Evolutionary conservation across 1,140 invertebrate genomes (phyloP).

Genomic region (Belonocnema kinseyi): DNA sequence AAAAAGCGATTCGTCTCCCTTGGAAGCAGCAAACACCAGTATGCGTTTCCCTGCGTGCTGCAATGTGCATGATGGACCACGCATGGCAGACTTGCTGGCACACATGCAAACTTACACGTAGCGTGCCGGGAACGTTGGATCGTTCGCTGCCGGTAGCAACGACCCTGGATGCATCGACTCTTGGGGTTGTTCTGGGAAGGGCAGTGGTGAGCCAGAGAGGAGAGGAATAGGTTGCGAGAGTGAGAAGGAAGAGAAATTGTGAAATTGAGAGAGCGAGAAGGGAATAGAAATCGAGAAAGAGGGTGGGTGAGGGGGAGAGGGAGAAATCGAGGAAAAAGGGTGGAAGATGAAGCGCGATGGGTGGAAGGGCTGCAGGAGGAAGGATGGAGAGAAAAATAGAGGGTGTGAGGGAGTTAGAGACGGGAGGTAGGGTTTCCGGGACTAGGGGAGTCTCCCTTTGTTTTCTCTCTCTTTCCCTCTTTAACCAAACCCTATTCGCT

Average conservation of each 20-base stretch:
- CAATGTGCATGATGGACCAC: slow-evolving; percentile 26
- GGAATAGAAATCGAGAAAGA: slow-evolving; percentile 33
- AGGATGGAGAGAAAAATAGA: slow-evolving; percentile 34
- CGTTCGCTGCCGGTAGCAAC: slow-evolving; percentile 76
- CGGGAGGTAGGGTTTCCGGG: slow-evolving; percentile 48
- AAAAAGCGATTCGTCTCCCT: neutral
- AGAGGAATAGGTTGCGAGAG: slow-evolving; percentile 32
- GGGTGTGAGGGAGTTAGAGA: slow-evolving; percentile 41
- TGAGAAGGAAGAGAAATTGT: slow-evolving; percentile 36
- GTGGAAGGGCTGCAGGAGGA: slow-evolving; percentile 30
- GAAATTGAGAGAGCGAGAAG: slow-evolving; percentile 40
- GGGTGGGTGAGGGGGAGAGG: slow-evolving; percentile 34
- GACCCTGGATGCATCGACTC: slow-evolving; percentile 76
- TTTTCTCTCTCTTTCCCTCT: slow-evolving; percentile 41
- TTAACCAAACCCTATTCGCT: slow-evolving; percentile 17
- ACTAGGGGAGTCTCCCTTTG: slow-evolving; percentile 59
- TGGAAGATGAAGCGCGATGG: slow-evolving; percentile 29
- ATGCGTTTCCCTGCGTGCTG: neutral
- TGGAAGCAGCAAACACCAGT: neutral
- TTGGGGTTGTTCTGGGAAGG: slow-evolving; percentile 72
- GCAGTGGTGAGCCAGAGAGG: slow-evolving; percentile 55
- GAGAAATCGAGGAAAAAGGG: slow-evolving; percentile 31
- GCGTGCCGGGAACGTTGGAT: slow-evolving; percentile 69
- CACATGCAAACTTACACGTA: slow-evolving; percentile 44
- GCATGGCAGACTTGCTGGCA: slow-evolving; percentile 21